These are phyloP conservation scores for Excalfactoria chinensis DNA, from an alignment of 2,113 vertebrate genomes.

Conservation along the genomic window DNA sequence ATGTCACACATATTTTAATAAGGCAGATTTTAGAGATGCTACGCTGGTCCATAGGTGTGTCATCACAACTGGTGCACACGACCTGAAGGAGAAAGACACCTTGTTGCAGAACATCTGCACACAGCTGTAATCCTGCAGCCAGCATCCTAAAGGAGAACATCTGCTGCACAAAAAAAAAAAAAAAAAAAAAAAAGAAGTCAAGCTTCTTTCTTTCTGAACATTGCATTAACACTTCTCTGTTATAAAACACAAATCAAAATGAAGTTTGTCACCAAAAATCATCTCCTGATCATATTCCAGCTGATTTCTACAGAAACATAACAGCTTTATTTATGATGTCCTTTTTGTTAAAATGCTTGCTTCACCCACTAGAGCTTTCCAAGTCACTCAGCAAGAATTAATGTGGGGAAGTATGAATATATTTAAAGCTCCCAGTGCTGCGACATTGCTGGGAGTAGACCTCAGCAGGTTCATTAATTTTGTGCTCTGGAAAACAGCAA, in stretches of 20 bases:
- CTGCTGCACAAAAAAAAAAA: not conserved
- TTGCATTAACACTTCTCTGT: conserved; percentile 1
- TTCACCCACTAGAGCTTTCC: conserved; percentile 53
- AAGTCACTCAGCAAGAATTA: not conserved
- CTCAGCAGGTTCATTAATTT: not conserved
- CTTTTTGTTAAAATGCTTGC: conserved; percentile 47
- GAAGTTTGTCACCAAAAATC: conserved; percentile 47
- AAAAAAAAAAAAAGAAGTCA: not conserved
- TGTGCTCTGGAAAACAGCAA: not conserved
- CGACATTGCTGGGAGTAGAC: not conserved
- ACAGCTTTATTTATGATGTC: not conserved
- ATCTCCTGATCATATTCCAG: not conserved
- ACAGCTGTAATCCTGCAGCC: conserved; percentile 36
- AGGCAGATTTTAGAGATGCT: not conserved
- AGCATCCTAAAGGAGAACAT: not conserved
- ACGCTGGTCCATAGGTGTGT: not conserved
- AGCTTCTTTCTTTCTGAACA: conserved; percentile 1
- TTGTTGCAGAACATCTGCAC: conserved; percentile 10
- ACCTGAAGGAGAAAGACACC: not conserved
- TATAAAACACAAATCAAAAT: conserved; percentile 51
- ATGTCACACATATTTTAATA: not conserved
- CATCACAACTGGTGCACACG: not conserved
- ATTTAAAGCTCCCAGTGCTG: not conserved
- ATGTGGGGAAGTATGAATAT: not conserved
- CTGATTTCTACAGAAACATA: conserved; percentile 6